Percentiles rank a stretch among this genome's conserved stretches.
These are phyloP conservation scores for Chromobotia macracanthus DNA, from an alignment of 2,797 vertebrate genomes.

Conservation along the genomic window DNA sequence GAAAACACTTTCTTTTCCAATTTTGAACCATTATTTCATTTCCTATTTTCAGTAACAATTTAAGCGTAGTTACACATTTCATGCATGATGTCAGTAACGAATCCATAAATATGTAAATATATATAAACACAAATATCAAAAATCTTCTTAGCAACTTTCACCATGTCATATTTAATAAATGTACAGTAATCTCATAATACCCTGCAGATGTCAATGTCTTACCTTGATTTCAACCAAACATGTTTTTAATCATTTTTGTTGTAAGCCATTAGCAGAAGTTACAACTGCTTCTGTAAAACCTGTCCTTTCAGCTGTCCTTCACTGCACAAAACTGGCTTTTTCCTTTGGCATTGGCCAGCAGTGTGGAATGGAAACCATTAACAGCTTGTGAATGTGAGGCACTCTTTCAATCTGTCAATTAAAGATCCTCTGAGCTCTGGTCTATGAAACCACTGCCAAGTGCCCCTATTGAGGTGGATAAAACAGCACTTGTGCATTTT, in stretches of 20 bases:
- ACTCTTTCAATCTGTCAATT: slow-evolving; percentile 68
- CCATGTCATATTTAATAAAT: too few relatives aligned
- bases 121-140: too few relatives aligned
- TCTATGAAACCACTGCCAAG: slow-evolving; percentile 57
- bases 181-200: too few relatives aligned
- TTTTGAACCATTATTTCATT: neutral
- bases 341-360: slow-evolving; percentile 39
- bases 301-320: slow-evolving; percentile 20
- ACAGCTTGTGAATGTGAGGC: slow-evolving; percentile 71
- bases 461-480: slow-evolving; percentile 61
- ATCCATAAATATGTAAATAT: too few relatives aligned
- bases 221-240: neutral
- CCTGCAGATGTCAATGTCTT: neutral
- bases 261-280: neutral
- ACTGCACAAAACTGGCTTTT: slow-evolving; percentile 8
- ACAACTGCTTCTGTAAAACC: neutral
- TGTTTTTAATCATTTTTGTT: neutral
- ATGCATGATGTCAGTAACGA: too few relatives aligned
- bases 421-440: slow-evolving; percentile 53
- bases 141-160: too few relatives aligned
- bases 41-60: neutral
- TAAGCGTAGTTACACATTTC: neutral
- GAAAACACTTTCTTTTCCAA: neutral
- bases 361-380: slow-evolving; percentile 71
- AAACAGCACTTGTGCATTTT: slow-evolving; percentile 51